Base-by-base conservation (phyloP, 1,140 invertebrate species). In the Anoplolepis gracilipes region DNA sequence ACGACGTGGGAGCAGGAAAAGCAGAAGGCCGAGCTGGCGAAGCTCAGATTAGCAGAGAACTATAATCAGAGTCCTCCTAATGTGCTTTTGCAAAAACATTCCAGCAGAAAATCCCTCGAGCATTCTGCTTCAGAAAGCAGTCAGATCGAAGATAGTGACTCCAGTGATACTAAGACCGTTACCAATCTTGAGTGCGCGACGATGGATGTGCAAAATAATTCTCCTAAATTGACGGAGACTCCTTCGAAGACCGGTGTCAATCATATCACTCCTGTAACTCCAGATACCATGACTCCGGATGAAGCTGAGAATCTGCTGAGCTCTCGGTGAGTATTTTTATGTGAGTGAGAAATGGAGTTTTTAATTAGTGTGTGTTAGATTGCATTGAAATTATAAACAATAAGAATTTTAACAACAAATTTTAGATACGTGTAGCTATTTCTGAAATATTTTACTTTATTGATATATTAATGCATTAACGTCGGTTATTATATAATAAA, bases 241-340 rank as follows among this genome's bases (percentile, higher is more conserved):
- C 64, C 87, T 5, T 73, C 65, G 8, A 91, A 92, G 88, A 88
- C 86, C 53, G 89, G 42, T 91, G 92, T 86, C 73, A 88, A 53
- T 87, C 90, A 82, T 81, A 88, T 77, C 62, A 78, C 82, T 64
- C 76, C 84, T 39, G 84, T 93, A n/a, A 92, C 90, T 75, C 96
- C 96, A 16, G 97, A 97, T 92, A 96, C 96, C 22, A 98, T 98
- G 97, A 98, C 97, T 59, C 96, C 97, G n/a, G 97, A 97, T 90
- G 97, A 98, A 92, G 97, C 97, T n/a, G 97, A 98, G 92, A 96
- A 97, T 94, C 95, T 98, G 89, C 95, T 98, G 75, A 98, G 97
- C 93, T 96, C 97, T 91, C 97, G 97, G 97, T 98, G 92, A 95
- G 94, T 86, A 59, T 19, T 49, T n/a, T 49, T 30, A 22, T 33